Evolutionary conservation across 2,113 vertebrate species (phyloP), one percentile per base, ranked within the genome.

Genomic region (Pangasianodon gigas): DNA sequence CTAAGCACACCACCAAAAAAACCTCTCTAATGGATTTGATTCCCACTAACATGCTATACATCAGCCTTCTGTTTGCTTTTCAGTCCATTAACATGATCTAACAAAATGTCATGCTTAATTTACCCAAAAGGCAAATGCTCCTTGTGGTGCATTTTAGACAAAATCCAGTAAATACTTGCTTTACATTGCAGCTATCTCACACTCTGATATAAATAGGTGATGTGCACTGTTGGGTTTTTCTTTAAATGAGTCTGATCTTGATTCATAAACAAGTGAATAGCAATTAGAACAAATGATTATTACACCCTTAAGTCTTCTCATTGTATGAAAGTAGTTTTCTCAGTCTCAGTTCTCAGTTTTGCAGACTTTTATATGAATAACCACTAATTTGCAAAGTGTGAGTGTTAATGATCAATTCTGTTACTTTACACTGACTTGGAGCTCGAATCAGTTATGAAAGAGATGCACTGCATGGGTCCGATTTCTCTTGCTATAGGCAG

Each of bases 21-120:
- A 41, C 13, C 5, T 6, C 58, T 85, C 26, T 89, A 89, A 84
- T 89, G 88, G 88, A 60, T 84, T 80, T 52, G 60, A 83, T 82
- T 56, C 52, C 52, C 51, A 75, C 41, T 69, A 75, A 89, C 65
- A 75, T 71, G 26, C 67, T 75, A 24, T 84, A 74, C 51, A 60
- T 88, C 21, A 67, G 81, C 48, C 41, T 46, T 29, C 81, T 84
- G 65, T 89, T 84, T 89, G 44, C 81, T 60, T 80, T 84, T 74
- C 9, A 41, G 81, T 84, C 65, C 88, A 89, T 89, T 89, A 71
- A 29, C 79, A 71, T 89, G 51, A 87, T 81, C 87, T 65, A 58
- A 83, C 51, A 84, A 89, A 89, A 89, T 67, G 65, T 26, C 60
- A 75, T 89, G 80, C 24, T 44, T 84, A 69, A 89, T 84, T 74